Evolutionary conservation across 2,888 invertebrate genomes (phyloP), one percentile per base, ranked within the genome.

Genomic region (Alviniconcha strummeri): DNA sequence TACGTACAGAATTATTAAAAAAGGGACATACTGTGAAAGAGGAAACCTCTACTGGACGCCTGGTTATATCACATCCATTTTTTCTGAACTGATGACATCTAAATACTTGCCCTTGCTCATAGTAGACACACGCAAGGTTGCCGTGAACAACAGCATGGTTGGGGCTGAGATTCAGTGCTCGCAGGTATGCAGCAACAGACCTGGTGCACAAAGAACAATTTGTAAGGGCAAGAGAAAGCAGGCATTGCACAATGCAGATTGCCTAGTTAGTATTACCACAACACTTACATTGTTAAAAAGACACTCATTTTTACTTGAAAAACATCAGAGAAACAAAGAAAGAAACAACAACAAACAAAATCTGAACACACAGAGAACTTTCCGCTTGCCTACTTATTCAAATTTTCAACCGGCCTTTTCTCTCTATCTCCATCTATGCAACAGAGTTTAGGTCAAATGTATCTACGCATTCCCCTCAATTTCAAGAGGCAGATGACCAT

Each of bases 91-190:
- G 36, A 36, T 36, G 36, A 36, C 36, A 0, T 36, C 11, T 71
- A 54, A 7, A 9, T 17, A 36, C 88, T 94, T 91, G 96, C 96
- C 99, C 99, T 95, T 99, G 99, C 94, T 98, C 99, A 94, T 99
- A 99, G 94, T 99, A 99, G 84, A 98, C 97, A 94, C 99, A 99
- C 72, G 99, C 99, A 94, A 99, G 95, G 94, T 99, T 99, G 87
- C 99, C 99, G 94, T 99, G 98, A 55, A 98, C 97, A 82, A 99
- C 97, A 72, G 99, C 99, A 96, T 98, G 98, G 94, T 97, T 98
- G 15, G 99, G 98, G 87, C 98, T 97, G 88, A 99, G 95, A 94
- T 98, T 98, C 89, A 99, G 95, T 60, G 99, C 98, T 89, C 99
- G 96, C 83, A 99, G 95, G 94, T 99, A 99, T 57, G 98, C 98